Conservation (phyloP, 2,797 vertebrate species). For the Petrocephalus schoutedeni region DNA sequence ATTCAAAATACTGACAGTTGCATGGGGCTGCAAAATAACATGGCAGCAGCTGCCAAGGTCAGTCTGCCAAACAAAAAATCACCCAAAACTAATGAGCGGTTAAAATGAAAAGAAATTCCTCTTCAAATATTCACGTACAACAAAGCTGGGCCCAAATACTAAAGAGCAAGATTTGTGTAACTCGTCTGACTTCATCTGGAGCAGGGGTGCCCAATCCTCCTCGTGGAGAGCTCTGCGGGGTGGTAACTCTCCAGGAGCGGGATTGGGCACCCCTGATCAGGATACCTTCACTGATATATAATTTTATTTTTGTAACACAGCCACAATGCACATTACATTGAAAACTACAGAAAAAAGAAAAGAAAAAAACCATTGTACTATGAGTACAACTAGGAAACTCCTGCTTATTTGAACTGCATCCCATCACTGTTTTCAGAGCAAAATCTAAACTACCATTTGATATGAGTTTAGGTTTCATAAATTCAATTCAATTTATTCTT, state of each 20-base stretch:
- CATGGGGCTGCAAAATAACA: slow-evolving; percentile 39
- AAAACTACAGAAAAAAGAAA: background rate
- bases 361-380: background rate
- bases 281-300: background rate
- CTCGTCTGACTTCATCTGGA: background rate
- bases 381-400: background rate
- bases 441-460: background rate
- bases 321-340: background rate
- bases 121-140: background rate
- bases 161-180: background rate
- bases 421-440: background rate
- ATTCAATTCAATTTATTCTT: background rate
- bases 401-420: background rate
- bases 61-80: slow-evolving; percentile 50
- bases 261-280: no score
- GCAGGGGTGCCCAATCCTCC: no score
- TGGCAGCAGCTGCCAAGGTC: slow-evolving; percentile 39
- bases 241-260: no score
- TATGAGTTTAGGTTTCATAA: background rate
- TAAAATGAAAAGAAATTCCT: slow-evolving; percentile 39
- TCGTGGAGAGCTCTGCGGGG: no score
- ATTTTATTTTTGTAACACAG: background rate
- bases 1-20: slow-evolving; percentile 7
- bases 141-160: background rate
- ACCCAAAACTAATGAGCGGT: slow-evolving; percentile 45